phyloP scores from a whole-genome alignment of 1,140 invertebrate species.

The Euura lappo region DNA sequence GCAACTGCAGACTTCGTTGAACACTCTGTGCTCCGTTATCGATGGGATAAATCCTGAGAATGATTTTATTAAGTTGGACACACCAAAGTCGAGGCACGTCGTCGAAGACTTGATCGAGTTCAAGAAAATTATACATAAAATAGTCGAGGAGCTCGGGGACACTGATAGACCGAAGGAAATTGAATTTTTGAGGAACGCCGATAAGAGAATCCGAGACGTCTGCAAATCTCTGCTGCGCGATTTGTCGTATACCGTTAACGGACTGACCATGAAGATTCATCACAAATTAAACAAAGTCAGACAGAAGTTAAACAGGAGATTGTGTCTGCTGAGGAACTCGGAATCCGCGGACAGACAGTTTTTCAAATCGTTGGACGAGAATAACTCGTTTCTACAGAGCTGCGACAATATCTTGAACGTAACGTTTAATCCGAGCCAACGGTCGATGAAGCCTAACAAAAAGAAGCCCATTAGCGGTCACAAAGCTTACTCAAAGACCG shows the following conservation, averaged over 20 bases:
- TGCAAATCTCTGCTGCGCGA: constrained; percentile 23
- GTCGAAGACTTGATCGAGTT: constrained; percentile 10
- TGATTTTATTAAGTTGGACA: neutral
- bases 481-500: constrained; percentile 11
- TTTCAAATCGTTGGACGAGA: constrained; percentile 19
- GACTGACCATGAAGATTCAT: constrained; percentile 24
- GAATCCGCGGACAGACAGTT: constrained; percentile 18
- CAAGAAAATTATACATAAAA: constrained; percentile 4
- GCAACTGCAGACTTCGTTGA: constrained; percentile 5
- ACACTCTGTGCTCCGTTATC: constrained; percentile 13
- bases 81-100: neutral
- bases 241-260: constrained; percentile 13
- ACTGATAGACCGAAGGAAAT: neutral
- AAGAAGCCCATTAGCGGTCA: neutral
- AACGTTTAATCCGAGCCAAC: constrained; percentile 5
- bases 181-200: constrained; percentile 16
- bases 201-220: constrained; percentile 17
- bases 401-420: constrained; percentile 21
- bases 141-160: neutral
- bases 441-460: neutral
- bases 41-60: constrained; percentile 1
- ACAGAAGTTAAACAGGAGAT: constrained; percentile 19
- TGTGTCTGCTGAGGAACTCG: constrained; percentile 16
- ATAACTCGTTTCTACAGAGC: constrained; percentile 19
- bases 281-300: constrained; percentile 21